Evolutionary conservation across 2,797 vertebrate species (phyloP).

Genomic region (Acanthiza pusilla): DNA sequence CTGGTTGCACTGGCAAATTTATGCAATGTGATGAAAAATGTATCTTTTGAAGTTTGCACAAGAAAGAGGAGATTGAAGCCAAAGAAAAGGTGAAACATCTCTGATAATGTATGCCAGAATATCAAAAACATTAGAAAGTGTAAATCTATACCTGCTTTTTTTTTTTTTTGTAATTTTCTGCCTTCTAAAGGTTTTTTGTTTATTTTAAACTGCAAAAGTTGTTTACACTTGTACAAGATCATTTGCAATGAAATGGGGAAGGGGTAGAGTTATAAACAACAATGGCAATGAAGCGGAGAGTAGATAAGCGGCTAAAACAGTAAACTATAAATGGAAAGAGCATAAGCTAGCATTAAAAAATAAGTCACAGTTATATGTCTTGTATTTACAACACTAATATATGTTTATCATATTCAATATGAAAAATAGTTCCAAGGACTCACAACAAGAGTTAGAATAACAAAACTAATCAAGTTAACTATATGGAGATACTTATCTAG

Average conservation of each 20-base stretch:
- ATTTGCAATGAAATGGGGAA: not conserved
- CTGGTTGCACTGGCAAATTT: not conserved
- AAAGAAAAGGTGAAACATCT: conserved; percentile 14
- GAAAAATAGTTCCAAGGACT: not conserved
- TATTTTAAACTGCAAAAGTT: not conserved
- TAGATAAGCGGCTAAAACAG: not conserved
- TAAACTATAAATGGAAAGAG: not conserved
- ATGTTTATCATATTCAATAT: not conserved
- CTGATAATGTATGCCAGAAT: not conserved
- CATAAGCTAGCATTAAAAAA: not conserved
- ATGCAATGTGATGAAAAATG: not conserved
- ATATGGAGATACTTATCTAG: not conserved
- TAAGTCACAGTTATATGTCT: not conserved
- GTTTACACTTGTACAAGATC: not conserved
- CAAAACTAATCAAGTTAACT: not conserved
- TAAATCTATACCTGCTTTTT: not conserved
- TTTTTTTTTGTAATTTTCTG: not conserved
- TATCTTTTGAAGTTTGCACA: not conserved
- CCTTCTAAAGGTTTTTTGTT: not conserved
- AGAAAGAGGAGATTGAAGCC: not conserved
- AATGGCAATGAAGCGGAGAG: not conserved
- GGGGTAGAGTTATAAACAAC: not conserved
- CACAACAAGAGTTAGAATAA: not conserved
- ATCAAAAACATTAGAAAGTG: not conserved
- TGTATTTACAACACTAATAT: not conserved